phyloP scores from a whole-genome alignment of 1,140 invertebrate species.

The Brachionus sp. region DNA sequence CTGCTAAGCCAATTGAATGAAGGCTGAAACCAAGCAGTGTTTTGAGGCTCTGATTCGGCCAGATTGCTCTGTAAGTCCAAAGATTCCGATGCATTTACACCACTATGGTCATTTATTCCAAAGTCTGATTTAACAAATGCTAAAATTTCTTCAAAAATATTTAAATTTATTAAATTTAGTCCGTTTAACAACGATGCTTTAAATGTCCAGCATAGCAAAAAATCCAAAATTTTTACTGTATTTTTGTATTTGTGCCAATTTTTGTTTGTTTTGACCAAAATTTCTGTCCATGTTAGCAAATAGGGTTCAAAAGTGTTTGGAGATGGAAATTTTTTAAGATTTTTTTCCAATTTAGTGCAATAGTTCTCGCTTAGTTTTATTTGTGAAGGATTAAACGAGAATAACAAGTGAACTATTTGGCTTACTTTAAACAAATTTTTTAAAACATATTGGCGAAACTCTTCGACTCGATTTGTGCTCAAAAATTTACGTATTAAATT shows the following conservation, averaged over 20 bases:
- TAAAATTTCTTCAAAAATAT: conserved; percentile 24
- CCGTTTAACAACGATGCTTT: not conserved
- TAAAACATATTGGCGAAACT: not conserved
- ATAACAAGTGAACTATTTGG: conserved; percentile 11
- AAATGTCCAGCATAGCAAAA: not conserved
- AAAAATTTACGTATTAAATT: conserved; percentile 4
- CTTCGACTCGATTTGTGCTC: not conserved
- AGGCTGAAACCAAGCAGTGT: conserved; percentile 1
- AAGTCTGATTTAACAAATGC: conserved; percentile 8
- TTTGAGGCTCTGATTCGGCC: not conserved
- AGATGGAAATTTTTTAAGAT: not conserved
- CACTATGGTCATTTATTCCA: not conserved
- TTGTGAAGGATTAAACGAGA: not conserved
- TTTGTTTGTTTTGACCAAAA: conserved; percentile 20
- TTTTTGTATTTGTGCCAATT: conserved; percentile 44
- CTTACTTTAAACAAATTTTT: not conserved
- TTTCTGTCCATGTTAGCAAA: conserved; percentile 2
- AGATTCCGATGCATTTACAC: not conserved
- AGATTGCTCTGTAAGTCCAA: not conserved
- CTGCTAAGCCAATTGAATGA: conserved; percentile 33
- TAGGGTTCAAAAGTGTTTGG: not conserved
- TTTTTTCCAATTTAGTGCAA: conserved; percentile 16
- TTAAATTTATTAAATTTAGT: conserved; percentile 8
- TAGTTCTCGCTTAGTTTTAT: not conserved
- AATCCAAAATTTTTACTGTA: conserved; percentile 28